Percentiles rank a stretch among this genome's conserved stretches.
Conservation (phyloP, 2,888 invertebrate species). For the Microplitis manilae region DNA sequence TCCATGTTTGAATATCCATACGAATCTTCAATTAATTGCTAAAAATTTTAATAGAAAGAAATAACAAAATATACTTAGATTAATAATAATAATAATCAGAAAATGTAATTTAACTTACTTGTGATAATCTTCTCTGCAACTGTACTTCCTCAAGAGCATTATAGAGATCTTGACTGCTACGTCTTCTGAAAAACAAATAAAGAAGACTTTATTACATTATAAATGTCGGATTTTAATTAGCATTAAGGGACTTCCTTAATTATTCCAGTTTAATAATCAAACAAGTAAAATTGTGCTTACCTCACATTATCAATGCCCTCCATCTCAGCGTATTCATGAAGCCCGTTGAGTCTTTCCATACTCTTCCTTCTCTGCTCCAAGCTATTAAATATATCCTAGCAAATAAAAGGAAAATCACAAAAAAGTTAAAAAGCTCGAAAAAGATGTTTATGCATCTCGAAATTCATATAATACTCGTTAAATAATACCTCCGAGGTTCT, state of each 20-base stretch:
- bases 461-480: background rate
- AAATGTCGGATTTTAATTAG: slow-evolving; percentile 3
- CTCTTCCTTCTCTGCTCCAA: slow-evolving; percentile 67
- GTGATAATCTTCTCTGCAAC: slow-evolving; percentile 61
- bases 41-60: slow-evolving; percentile 22
- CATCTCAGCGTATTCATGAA: slow-evolving; percentile 62
- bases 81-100: background rate
- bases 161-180: slow-evolving; percentile 63
- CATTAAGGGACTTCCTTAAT: background rate
- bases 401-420: slow-evolving; percentile 14
- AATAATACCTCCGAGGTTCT: slow-evolving; percentile 67
- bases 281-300: slow-evolving; percentile 46
- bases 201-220: background rate
- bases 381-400: slow-evolving; percentile 68
- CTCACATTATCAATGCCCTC: slow-evolving; percentile 57
- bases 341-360: slow-evolving; percentile 65
- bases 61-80: background rate
- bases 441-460: background rate
- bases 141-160: slow-evolving; percentile 64
- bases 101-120: slow-evolving; percentile 51
- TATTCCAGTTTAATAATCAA: background rate
- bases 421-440: background rate
- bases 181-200: slow-evolving; percentile 47
- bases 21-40: slow-evolving; percentile 60
- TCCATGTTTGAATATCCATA: slow-evolving; percentile 46